Percentiles rank a stretch among this genome's conserved stretches.
These are phyloP conservation scores for Trisateles emortualis DNA, from an alignment of 2,888 invertebrate species.

Conservation along the genomic window DNA sequence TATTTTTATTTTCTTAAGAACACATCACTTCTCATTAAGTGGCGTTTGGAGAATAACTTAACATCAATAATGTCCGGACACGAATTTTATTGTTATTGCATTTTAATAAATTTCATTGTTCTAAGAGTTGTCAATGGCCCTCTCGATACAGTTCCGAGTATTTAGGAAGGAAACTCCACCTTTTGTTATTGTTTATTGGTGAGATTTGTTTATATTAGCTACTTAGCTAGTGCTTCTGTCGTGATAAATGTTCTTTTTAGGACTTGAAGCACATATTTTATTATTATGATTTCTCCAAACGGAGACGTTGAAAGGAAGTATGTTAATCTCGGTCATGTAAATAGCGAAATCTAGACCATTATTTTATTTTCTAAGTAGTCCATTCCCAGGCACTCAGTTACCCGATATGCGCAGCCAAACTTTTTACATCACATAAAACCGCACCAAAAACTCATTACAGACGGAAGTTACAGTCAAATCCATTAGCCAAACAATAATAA, in stretches of 20 bases:
- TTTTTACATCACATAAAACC: neutral
- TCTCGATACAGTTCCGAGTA: slow-evolving; percentile 69
- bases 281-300: too few species aligned
- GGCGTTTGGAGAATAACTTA: slow-evolving; percentile 86
- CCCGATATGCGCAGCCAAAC: neutral
- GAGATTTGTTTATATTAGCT: slow-evolving; percentile 34
- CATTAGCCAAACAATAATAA: slow-evolving; percentile 30
- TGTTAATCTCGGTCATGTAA: too few species aligned
- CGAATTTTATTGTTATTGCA: slow-evolving; percentile 86
- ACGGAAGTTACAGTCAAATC: slow-evolving; percentile 35
- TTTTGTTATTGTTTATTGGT: slow-evolving; percentile 67
- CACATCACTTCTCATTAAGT: slow-evolving; percentile 87
- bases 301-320: too few species aligned
- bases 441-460: slow-evolving; percentile 8
- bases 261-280: too few species aligned
- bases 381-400: neutral
- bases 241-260: too few species aligned
- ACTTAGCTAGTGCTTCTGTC: neutral
- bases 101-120: slow-evolving; percentile 86
- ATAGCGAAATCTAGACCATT: too few species aligned
- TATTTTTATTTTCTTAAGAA: slow-evolving; percentile 85
- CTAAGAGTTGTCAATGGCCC: slow-evolving; percentile 66
- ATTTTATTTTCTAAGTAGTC: neutral
- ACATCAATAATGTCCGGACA: slow-evolving; percentile 85
- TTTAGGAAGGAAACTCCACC: slow-evolving; percentile 77